phyloP scores from a whole-genome alignment of 2,113 vertebrate species.

The Hirundichthys speculiger region DNA sequence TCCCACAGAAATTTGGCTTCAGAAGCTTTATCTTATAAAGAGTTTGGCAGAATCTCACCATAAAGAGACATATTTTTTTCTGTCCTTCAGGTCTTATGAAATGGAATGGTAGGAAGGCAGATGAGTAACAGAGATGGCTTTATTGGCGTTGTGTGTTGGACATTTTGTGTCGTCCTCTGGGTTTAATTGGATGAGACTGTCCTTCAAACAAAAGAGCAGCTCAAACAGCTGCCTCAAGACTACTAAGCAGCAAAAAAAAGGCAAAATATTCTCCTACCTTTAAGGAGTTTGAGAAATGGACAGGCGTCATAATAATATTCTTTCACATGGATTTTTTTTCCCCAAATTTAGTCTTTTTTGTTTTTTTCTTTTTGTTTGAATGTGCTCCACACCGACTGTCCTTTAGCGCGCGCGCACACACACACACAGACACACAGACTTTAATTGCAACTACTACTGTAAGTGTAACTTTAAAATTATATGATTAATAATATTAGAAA shows the following conservation, averaged over 20 bases:
- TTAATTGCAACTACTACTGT: too few relatives aligned
- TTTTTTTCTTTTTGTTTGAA: not conserved
- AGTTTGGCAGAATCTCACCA: constrained; percentile 9
- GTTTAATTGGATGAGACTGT: not conserved
- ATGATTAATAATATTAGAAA: too few relatives aligned
- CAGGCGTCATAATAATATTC: not conserved
- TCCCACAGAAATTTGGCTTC: constrained; percentile 26
- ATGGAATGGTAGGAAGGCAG: constrained; percentile 16
- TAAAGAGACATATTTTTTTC: constrained; percentile 6
- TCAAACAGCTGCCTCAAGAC: not conserved
- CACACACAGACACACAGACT: too few relatives aligned
- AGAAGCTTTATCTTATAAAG: constrained; percentile 30
- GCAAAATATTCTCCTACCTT: not conserved
- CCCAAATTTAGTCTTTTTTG: too few relatives aligned
- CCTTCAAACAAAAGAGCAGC: not conserved
- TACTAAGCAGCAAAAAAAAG: not conserved
- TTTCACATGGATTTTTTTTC: not conserved
- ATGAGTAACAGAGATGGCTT: constrained; percentile 8
- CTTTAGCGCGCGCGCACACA: too few relatives aligned
- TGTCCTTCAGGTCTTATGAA: constrained; percentile 14
- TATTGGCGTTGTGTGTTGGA: not conserved
- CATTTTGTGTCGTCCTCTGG: not conserved
- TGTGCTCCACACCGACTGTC: too few relatives aligned
- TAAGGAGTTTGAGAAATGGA: constrained; percentile 14
- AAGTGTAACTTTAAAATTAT: too few relatives aligned